These are phyloP conservation scores for Pimephales promelas DNA, from an alignment of 2,113 vertebrate genomes.

Conservation along the genomic window DNA sequence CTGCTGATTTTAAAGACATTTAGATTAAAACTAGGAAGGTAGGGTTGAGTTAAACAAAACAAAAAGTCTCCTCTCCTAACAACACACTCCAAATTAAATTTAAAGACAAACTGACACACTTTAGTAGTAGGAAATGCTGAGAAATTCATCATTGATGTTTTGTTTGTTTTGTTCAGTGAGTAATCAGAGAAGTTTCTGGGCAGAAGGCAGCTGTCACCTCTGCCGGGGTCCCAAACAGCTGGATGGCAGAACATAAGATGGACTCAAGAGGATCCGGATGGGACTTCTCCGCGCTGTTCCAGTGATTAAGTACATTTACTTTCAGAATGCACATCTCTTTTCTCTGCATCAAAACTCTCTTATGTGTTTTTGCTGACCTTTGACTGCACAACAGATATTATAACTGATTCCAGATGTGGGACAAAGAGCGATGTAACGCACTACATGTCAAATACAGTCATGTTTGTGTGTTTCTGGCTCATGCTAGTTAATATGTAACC, in stretches of 20 bases:
- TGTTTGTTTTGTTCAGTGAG: not conserved
- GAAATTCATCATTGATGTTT: not conserved
- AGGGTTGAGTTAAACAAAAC: not conserved
- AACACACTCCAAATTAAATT: constrained; percentile 56
- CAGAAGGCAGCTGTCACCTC: not conserved
- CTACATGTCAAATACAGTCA: constrained; percentile 56
- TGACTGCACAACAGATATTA: constrained; percentile 57
- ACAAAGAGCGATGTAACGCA: constrained; percentile 50
- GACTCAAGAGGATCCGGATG: constrained; percentile 9
- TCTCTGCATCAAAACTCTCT: constrained; percentile 35
- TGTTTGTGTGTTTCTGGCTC: constrained; percentile 48
- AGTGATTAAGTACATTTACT: constrained; percentile 14
- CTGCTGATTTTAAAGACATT: not conserved
- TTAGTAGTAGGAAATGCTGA: not conserved
- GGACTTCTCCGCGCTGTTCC: constrained; percentile 4
- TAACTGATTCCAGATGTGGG: constrained; percentile 70
- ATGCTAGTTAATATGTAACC: constrained; percentile 77
- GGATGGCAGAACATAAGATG: constrained; percentile 33
- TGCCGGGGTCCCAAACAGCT: constrained; percentile 3
- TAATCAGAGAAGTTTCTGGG: not conserved
- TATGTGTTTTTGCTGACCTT: constrained; percentile 53
- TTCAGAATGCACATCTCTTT: not conserved
- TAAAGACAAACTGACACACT: constrained; percentile 41
- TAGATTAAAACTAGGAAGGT: constrained; percentile 9
- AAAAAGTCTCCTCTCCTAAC: constrained; percentile 45